Conservation (phyloP, 2,888 invertebrate genomes). For the Hydrotaea cyrtoneurina region DNA sequence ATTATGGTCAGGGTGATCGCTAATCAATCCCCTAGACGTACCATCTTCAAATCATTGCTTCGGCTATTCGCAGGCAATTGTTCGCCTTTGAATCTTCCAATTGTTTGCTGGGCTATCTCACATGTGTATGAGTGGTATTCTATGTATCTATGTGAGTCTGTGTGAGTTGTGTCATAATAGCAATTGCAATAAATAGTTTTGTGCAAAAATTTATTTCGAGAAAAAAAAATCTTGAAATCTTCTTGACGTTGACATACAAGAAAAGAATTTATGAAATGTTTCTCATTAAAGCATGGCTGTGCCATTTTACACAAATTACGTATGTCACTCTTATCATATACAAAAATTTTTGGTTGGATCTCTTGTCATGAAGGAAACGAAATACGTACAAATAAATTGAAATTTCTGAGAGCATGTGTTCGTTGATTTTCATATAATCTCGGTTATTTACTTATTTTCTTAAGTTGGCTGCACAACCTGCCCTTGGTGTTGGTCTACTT, state of each 20-base stretch:
- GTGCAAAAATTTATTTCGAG: not conserved
- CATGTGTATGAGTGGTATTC: not conserved
- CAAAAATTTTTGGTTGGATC: not conserved
- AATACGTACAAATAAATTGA: not conserved
- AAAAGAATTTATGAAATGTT: not conserved
- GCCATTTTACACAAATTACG: not conserved
- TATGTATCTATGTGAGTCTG: not conserved
- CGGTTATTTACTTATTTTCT: too few species aligned
- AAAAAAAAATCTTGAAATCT: not conserved
- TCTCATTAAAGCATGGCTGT: not conserved
- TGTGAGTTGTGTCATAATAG: not conserved
- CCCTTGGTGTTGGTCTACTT: too few species aligned
- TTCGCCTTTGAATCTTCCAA: too few species aligned
- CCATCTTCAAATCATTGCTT: too few species aligned
- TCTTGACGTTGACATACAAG: not conserved
- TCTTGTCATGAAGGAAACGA: not conserved
- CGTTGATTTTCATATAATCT: too few species aligned
- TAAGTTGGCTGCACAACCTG: too few species aligned
- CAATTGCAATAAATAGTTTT: constrained; percentile 7
- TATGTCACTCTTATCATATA: not conserved
- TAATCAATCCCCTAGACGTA: too few species aligned
- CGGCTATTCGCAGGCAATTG: too few species aligned
- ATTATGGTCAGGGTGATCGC: too few species aligned
- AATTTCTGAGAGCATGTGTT: not conserved
- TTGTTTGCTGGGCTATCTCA: not conserved